These are phyloP conservation scores for Drosophila pegasa DNA, from an alignment of 2,888 invertebrate species.

Conservation along the genomic window DNA sequence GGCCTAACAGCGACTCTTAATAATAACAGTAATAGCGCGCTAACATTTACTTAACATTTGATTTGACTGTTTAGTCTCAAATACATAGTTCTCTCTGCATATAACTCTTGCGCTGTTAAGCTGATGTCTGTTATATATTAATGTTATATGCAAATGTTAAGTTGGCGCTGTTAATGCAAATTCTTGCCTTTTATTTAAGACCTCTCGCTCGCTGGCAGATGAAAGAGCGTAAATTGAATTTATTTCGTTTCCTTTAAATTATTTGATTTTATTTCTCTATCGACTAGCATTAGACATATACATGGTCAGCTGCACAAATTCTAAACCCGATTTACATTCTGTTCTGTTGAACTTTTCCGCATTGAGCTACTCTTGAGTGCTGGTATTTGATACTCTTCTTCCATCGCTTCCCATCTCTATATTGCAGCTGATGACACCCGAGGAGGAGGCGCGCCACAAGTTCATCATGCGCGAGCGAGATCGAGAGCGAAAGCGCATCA, in stretches of 20 bases:
- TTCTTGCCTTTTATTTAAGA: background rate
- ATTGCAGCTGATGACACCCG: conserved; percentile 80
- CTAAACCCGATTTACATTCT: conserved; percentile 1
- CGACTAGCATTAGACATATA: conserved; percentile 14
- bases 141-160: conserved; percentile 1
- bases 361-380: conserved; percentile 24
- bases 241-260: background rate
- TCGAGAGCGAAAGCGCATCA: conserved; percentile 79
- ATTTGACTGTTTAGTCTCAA: background rate
- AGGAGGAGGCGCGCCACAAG: conserved; percentile 79
- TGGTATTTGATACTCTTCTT: conserved; percentile 11
- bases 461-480: conserved; percentile 80
- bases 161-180: conserved; percentile 6
- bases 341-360: conserved; percentile 35
- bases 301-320: conserved; percentile 15
- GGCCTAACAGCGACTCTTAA: conserved; percentile 4
- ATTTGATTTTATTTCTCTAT: background rate
- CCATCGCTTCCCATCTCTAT: conserved; percentile 75
- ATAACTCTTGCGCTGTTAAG: background rate
- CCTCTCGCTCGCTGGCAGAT: conserved; percentile 3
- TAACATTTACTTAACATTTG: conserved; percentile 4
- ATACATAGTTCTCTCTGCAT: background rate
- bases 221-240: conserved; percentile 1
- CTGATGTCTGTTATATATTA: background rate
- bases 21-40: conserved; percentile 4